Percentiles rank a stretch among this genome's conserved stretches.
These are phyloP conservation scores for Gallinago undulata DNA, from an alignment of 2,113 vertebrate genomes.

Conservation along the genomic window DNA sequence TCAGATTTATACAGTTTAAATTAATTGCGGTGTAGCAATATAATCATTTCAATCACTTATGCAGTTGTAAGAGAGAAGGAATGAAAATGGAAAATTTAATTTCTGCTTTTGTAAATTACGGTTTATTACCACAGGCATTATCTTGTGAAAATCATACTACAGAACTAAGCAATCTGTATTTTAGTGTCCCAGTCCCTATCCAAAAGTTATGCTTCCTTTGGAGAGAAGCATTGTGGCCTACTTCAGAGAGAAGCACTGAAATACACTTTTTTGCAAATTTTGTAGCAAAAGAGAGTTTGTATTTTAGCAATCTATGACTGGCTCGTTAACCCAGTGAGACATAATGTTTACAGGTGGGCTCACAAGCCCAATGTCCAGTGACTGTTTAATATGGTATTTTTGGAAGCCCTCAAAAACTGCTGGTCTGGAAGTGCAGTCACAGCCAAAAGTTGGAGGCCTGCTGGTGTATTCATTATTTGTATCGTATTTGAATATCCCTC, in stretches of 20 bases:
- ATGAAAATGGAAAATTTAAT: not conserved
- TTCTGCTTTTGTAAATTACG: not conserved
- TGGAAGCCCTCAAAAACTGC: not conserved
- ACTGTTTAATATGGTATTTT: not conserved
- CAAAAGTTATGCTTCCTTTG: not conserved
- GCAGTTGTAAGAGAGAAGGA: not conserved
- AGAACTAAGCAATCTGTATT: not conserved
- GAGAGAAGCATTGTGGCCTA: not conserved
- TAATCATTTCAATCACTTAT: not conserved
- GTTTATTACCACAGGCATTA: not conserved
- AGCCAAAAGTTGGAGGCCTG: not conserved
- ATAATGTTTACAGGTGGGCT: not conserved
- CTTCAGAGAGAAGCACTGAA: not conserved
- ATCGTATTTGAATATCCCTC: not conserved
- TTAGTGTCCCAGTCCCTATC: not conserved
- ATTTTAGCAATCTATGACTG: not conserved
- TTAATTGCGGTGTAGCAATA: not conserved
- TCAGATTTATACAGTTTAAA: not conserved
- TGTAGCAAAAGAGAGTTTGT: not conserved
- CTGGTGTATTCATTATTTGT: not conserved
- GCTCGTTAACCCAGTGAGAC: not conserved
- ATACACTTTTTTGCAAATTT: not conserved
- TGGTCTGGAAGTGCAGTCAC: not conserved
- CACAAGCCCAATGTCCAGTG: not conserved
- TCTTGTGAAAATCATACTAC: not conserved